phyloP scores from a whole-genome alignment of 2,113 vertebrate genomes.

The Neogale vison region DNA sequence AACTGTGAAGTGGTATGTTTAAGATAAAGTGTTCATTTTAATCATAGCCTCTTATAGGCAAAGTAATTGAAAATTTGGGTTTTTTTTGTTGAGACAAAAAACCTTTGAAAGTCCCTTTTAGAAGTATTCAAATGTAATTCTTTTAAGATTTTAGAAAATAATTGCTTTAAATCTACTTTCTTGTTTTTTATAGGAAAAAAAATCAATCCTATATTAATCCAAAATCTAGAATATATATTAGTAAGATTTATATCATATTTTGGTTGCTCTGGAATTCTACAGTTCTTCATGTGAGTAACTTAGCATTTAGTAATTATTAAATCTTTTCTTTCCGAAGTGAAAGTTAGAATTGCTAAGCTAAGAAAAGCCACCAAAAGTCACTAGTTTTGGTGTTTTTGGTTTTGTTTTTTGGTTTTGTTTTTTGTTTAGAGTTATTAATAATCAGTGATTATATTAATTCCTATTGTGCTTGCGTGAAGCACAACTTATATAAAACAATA shows the following conservation, averaged over 20 bases:
- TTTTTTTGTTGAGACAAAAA: slow-evolving; percentile 20
- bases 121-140: slow-evolving; percentile 27
- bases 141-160: slow-evolving; percentile 61
- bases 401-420: neutral
- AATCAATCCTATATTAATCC: slow-evolving; percentile 54
- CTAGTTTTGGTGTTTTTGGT: neutral
- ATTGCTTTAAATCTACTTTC: slow-evolving; percentile 54
- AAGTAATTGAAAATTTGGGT: slow-evolving; percentile 44
- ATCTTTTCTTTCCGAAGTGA: slow-evolving; percentile 41
- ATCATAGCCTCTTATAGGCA: neutral
- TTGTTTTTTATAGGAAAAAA: slow-evolving; percentile 61
- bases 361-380: slow-evolving; percentile 31
- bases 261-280: slow-evolving; percentile 63
- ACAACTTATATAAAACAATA: slow-evolving; percentile 21
- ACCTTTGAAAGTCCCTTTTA: slow-evolving; percentile 27
- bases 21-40: slow-evolving; percentile 27
- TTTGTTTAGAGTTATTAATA: slow-evolving; percentile 30
- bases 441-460: neutral
- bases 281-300: slow-evolving; percentile 62
- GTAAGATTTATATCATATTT: slow-evolving; percentile 65
- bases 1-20: neutral
- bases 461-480: neutral
- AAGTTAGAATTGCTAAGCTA: slow-evolving; percentile 48
- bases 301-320: slow-evolving; percentile 66
- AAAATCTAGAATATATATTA: slow-evolving; percentile 64